A percentile compares a stretch with the other conserved stretches of the same genome.
These are phyloP conservation scores for Sphenopsis melanotis DNA, from an alignment of 2,797 vertebrate genomes.

Conservation along the genomic window DNA sequence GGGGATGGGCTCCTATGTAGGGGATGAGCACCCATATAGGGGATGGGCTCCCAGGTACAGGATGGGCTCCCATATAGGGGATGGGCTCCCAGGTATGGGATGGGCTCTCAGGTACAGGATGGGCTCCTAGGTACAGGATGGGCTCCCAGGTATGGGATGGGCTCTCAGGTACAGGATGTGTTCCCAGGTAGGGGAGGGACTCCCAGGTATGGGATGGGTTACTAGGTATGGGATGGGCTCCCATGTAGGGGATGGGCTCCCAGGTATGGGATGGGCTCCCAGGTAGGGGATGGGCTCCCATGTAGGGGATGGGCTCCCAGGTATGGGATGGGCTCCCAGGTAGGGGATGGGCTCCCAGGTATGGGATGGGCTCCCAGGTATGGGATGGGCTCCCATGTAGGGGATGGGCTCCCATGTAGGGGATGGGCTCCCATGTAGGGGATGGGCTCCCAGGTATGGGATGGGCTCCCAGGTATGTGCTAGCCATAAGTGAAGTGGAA, in stretches of 20 bases:
- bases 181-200: rapidly evolving
- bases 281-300: no score
- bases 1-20: no score
- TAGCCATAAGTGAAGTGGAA: background rate
- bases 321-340: no score
- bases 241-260: background rate
- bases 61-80: background rate
- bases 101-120: rapidly evolving
- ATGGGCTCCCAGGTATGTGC: no score
- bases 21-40: background rate
- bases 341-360: no score
- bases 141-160: rapidly evolving
- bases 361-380: no score
- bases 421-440: background rate
- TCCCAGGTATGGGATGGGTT: background rate
- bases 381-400: background rate
- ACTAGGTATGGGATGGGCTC: no score
- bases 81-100: no score
- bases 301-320: no score
- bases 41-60: no score
- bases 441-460: rapidly evolving
- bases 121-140: background rate
- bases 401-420: background rate
- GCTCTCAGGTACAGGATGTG: background rate
- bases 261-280: no score